A percentile compares a stretch with the other conserved stretches of the same genome.
These are phyloP conservation scores for Chaetogeoica ovagalla DNA, from an alignment of 2,888 invertebrate species.

Conservation along the genomic window DNA sequence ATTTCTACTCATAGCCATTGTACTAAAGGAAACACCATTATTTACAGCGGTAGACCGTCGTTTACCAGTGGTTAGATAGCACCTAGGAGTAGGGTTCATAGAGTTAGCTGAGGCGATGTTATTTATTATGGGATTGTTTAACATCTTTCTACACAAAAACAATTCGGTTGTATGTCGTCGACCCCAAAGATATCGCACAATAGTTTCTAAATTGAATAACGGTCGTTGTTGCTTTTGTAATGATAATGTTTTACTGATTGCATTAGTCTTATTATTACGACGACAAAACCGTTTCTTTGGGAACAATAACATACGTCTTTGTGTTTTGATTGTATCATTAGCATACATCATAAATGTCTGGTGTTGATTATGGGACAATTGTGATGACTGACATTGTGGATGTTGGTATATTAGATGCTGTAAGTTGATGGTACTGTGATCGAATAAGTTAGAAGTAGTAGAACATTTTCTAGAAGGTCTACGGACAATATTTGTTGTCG, in stretches of 20 bases:
- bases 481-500: conserved; percentile 11
- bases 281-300: not conserved
- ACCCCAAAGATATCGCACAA: conserved; percentile 28
- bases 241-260: not conserved
- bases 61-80: not conserved
- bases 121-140: conserved; percentile 1
- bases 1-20: not conserved
- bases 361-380: not conserved
- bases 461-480: conserved; percentile 31
- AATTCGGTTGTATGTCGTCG: conserved; percentile 16
- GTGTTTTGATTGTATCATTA: not conserved
- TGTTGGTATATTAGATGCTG: not conserved
- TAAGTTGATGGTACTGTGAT: not conserved
- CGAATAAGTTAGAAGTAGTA: not conserved
- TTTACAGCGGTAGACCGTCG: not conserved
- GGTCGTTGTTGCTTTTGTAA: not conserved
- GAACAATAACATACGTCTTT: not conserved
- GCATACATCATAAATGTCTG: conserved; percentile 31
- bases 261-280: not conserved
- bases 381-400: not conserved
- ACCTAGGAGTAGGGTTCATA: not conserved
- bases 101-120: not conserved
- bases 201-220: not conserved
- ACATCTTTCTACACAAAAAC: not conserved
- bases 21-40: not conserved